A percentile compares a stretch with the other conserved stretches of the same genome.
phyloP scores from a whole-genome alignment of 1,140 invertebrate species.

The Hestina assimilis region DNA sequence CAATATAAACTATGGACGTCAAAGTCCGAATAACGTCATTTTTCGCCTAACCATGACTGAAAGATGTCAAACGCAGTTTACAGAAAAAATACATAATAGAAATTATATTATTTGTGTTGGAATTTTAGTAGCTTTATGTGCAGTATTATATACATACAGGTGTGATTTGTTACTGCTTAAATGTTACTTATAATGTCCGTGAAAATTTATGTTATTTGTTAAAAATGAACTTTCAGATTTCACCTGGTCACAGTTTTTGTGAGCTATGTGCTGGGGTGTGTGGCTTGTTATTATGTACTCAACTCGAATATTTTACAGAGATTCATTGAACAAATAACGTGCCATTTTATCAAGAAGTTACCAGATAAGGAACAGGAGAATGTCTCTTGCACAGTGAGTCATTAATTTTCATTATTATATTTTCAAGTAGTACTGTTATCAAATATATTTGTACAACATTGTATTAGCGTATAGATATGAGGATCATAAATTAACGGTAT shows the following conservation, averaged over 20 bases:
- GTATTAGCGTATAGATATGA: too few species aligned
- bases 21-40: slow-evolving; percentile 45
- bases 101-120: slow-evolving; percentile 68
- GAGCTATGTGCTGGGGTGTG: slow-evolving; percentile 71
- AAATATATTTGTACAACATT: too few species aligned
- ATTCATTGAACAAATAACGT: slow-evolving; percentile 56
- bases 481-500: too few species aligned
- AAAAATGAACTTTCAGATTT: slow-evolving; percentile 54
- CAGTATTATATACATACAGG: slow-evolving; percentile 66
- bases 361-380: slow-evolving; percentile 31
- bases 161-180: slow-evolving; percentile 22
- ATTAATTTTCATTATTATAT: too few species aligned
- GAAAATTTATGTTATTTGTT: not conserved
- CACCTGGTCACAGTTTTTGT: slow-evolving; percentile 63
- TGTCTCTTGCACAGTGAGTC: slow-evolving; percentile 47
- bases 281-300: slow-evolving; percentile 70
- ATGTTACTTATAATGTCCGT: not conserved
- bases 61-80: slow-evolving; percentile 73
- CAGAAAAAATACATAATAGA: slow-evolving; percentile 67
- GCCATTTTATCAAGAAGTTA: slow-evolving; percentile 49
- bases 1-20: slow-evolving; percentile 15
- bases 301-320: slow-evolving; percentile 54
- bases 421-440: too few species aligned
- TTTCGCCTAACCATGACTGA: slow-evolving; percentile 70
- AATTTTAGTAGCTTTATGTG: slow-evolving; percentile 53